A percentile compares a stretch with the other conserved stretches of the same genome.
These are phyloP conservation scores for Peribatodes rhomboidaria DNA, from an alignment of 2,888 invertebrate species.

Conservation along the genomic window DNA sequence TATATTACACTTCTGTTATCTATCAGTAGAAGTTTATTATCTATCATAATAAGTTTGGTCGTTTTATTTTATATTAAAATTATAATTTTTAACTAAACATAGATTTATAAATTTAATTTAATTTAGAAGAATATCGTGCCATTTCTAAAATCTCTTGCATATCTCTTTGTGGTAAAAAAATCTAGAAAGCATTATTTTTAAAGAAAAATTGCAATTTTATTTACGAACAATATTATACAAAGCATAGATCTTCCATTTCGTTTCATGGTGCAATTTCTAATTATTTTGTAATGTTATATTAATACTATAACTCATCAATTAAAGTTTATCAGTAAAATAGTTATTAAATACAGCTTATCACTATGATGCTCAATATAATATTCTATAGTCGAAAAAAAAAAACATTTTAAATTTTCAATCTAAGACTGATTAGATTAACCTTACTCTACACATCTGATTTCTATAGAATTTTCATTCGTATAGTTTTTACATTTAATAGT, in stretches of 20 bases:
- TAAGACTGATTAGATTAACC: constrained; percentile 84
- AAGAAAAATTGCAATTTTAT: constrained; percentile 40
- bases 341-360: constrained; percentile 56
- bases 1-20: background rate
- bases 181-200: constrained; percentile 30
- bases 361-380: constrained; percentile 65
- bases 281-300: background rate
- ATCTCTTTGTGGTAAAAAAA: constrained; percentile 51
- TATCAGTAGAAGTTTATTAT: background rate
- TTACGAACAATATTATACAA: constrained; percentile 23
- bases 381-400: constrained; percentile 51
- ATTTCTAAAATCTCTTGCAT: constrained; percentile 66
- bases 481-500: background rate
- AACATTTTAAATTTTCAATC: constrained; percentile 69
- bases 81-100: background rate
- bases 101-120: constrained; percentile 22
- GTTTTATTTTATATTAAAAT: background rate
- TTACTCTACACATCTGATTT: constrained; percentile 53
- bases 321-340: constrained; percentile 20
- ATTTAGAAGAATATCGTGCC: constrained; percentile 60
- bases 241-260: constrained; percentile 59
- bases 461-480: constrained; percentile 10
- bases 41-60: background rate
- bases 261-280: constrained; percentile 19
- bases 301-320: background rate